A percentile compares a stretch with the other conserved stretches of the same genome.
Evolutionary conservation across 2,888 invertebrate species (phyloP).

Genomic region (Mythimna impura): DNA sequence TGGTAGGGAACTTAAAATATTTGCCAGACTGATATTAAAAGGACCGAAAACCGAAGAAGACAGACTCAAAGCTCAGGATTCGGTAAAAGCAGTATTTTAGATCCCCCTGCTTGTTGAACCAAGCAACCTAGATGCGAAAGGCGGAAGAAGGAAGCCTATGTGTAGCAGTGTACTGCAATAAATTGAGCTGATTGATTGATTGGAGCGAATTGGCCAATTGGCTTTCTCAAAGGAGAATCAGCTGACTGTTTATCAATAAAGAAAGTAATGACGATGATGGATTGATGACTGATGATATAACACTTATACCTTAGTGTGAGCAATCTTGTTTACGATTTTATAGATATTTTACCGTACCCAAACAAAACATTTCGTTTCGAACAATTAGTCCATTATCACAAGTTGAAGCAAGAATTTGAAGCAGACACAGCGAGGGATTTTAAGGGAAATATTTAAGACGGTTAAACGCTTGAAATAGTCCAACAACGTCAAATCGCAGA

Average conservation of each 20-base stretch:
- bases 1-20: not conserved
- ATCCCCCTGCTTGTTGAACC: not conserved
- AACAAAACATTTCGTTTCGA: conserved; percentile 19
- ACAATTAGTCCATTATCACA: conserved; percentile 34
- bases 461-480: conserved; percentile 19
- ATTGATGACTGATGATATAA: not conserved
- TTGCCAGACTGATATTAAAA: no score
- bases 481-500: conserved; percentile 14
- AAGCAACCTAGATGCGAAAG: not conserved
- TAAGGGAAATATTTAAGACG: conserved; percentile 30
- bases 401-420: conserved; percentile 34
- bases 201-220: not conserved
- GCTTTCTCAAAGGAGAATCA: not conserved
- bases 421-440: conserved; percentile 22
- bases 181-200: conserved; percentile 22
- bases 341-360: not conserved
- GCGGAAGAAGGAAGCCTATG: not conserved
- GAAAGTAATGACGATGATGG: conserved; percentile 1
- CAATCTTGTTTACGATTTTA: not conserved
- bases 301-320: not conserved
- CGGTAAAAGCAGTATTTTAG: not conserved
- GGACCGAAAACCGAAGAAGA: not conserved
- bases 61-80: not conserved
- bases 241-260: conserved; percentile 2
- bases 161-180: conserved; percentile 5